Evolutionary conservation across 2,888 invertebrate species (phyloP).

Genomic region (Allolobophora icterica): DNA sequence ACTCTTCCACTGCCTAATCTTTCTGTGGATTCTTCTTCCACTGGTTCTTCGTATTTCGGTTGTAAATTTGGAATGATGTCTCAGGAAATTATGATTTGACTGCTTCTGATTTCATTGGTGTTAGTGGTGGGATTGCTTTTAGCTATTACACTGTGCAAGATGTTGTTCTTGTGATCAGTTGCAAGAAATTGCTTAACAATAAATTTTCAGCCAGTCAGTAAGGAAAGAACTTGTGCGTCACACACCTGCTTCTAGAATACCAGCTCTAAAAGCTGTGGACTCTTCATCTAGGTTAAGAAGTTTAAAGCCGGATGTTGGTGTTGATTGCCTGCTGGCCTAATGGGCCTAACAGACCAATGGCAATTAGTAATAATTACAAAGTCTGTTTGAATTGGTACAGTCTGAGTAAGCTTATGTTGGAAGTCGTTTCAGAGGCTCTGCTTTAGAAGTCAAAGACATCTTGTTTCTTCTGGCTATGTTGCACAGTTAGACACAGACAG

Average conservation of each 20-base stretch:
- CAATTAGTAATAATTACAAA: not conserved
- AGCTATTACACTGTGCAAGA: not conserved
- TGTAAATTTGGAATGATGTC: not conserved
- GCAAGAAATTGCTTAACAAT: not conserved
- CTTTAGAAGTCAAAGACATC: not conserved
- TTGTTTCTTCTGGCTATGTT: no score
- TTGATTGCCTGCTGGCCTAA: not conserved
- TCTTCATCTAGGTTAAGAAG: not conserved
- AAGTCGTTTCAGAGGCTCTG: not conserved
- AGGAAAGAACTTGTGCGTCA: not conserved
- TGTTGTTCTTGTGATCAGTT: not conserved
- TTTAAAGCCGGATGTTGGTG: not conserved
- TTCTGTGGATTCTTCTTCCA: not conserved
- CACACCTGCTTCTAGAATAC: not conserved
- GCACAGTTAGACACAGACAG: constrained; percentile 27
- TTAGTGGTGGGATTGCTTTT: not conserved
- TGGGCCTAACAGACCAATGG: not conserved
- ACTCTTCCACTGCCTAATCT: not conserved
- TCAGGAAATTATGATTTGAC: not conserved
- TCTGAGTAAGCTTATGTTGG: not conserved
- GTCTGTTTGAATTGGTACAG: not conserved
- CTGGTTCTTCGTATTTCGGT: not conserved
- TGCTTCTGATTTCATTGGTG: not conserved
- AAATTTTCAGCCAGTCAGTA: not conserved
- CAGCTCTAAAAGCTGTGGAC: no score